phyloP scores from a whole-genome alignment of 2,797 vertebrate genomes.

The Anabas testudineus region DNA sequence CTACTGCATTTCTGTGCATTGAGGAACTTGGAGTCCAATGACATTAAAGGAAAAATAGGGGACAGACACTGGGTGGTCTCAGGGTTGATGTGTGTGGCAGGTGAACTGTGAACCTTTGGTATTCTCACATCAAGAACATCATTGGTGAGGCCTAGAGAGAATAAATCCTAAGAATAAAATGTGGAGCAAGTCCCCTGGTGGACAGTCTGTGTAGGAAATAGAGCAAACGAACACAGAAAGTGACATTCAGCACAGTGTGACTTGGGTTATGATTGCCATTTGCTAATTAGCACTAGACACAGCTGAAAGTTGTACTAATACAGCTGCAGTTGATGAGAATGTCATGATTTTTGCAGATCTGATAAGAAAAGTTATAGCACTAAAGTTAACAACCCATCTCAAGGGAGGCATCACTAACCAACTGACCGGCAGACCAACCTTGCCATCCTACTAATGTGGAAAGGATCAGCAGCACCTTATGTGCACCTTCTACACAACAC shows the following conservation, averaged over 20 bases:
- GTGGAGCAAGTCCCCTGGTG: constrained; percentile 80
- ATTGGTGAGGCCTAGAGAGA: constrained; percentile 61
- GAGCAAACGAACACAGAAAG: constrained; percentile 72
- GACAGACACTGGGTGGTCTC: constrained; percentile 47
- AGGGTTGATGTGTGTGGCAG: constrained; percentile 54
- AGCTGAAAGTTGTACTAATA: neutral
- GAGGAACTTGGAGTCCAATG: constrained; percentile 35
- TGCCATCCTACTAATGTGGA: no score
- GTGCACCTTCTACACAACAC: neutral
- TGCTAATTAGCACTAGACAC: neutral
- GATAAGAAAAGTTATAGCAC: no score
- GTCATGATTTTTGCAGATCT: neutral
- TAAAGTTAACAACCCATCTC: neutral
- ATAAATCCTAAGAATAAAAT: constrained; percentile 85
- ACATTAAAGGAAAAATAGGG: constrained; percentile 57
- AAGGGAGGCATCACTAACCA: neutral
- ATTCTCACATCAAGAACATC: constrained; percentile 76
- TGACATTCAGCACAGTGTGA: constrained; percentile 60
- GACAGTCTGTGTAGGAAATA: constrained; percentile 72
- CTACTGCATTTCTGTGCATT: constrained; percentile 19
- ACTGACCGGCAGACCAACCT: no score
- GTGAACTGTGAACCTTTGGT: constrained; percentile 69
- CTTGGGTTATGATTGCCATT: constrained; percentile 44
- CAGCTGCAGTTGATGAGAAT: neutral
- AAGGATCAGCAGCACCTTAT: no score